Evolutionary conservation across 2,113 vertebrate genomes (phyloP).

Genomic region (Speoplatyrhinus poulsoni): DNA sequence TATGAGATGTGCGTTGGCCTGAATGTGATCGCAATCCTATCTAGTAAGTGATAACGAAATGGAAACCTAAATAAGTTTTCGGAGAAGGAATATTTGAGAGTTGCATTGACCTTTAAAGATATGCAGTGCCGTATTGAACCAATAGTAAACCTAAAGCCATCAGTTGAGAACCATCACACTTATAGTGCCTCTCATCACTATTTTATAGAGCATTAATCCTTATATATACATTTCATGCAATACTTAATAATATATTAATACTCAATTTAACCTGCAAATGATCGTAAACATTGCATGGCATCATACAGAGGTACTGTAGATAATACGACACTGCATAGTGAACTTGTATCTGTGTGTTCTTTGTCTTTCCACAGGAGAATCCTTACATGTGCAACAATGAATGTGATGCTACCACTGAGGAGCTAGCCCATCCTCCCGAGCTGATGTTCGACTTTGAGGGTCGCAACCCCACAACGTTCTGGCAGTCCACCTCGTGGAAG

Average conservation of each 20-base stretch:
- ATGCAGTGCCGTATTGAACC: too few species aligned
- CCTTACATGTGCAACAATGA: constrained; percentile 99
- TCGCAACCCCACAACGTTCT: constrained; percentile 94
- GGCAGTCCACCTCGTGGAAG: constrained; percentile 97
- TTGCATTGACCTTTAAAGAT: constrained; percentile 10
- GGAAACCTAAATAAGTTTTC: not conserved
- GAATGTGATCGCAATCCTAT: constrained; percentile 24
- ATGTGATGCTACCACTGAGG: constrained; percentile 90
- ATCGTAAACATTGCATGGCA: too few species aligned
- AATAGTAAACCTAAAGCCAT: too few species aligned
- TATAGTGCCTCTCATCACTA: too few species aligned
- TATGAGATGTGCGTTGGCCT: constrained; percentile 28
- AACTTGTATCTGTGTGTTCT: constrained; percentile 33
- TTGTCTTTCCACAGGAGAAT: constrained; percentile 85
- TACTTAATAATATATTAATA: too few species aligned
- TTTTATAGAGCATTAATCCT: too few species aligned
- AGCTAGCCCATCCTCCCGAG: constrained; percentile 93
- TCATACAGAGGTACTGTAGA: too few species aligned
- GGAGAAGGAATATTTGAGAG: constrained; percentile 13
- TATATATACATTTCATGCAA: too few species aligned
- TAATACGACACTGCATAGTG: constrained; percentile 13
- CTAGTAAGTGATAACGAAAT: not conserved
- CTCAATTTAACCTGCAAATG: too few species aligned
- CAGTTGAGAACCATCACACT: too few species aligned
- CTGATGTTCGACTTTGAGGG: constrained; percentile 98